These are phyloP conservation scores for Vulpes vulpes DNA, from an alignment of 2,113 vertebrate genomes.

Conservation along the genomic window DNA sequence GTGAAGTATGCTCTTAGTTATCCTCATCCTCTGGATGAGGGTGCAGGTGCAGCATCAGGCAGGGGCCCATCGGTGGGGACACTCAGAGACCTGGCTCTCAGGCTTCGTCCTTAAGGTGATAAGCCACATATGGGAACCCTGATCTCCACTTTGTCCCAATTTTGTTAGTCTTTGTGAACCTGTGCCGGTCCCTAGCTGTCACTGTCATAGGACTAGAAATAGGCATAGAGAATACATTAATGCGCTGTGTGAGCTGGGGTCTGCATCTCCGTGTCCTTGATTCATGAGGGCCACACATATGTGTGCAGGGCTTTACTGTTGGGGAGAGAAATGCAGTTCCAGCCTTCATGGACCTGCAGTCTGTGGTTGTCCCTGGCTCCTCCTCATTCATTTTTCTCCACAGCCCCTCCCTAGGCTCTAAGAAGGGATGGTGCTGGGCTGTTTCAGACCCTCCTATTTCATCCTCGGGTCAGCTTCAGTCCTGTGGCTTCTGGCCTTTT, in stretches of 20 bases:
- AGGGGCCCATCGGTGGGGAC: neutral
- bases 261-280: neutral
- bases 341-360: rapidly evolving
- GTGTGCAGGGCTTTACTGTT: neutral
- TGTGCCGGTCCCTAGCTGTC: neutral
- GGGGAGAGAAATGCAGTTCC: neutral
- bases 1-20: neutral
- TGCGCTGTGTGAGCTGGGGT: neutral
- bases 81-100: neutral
- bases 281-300: neutral
- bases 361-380: neutral
- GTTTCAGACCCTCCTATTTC: neutral
- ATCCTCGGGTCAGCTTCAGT: neutral
- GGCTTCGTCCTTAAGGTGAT: neutral
- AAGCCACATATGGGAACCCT: neutral
- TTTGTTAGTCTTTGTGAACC: slow-evolving; percentile 8
- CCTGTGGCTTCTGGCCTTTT: neutral
- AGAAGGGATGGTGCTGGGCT: neutral
- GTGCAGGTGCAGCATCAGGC: neutral
- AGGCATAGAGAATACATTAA: neutral
- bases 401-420: neutral
- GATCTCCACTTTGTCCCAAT: neutral
- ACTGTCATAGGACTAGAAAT: neutral
- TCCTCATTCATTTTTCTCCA: neutral
- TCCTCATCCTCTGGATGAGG: slow-evolving; percentile 1